These are phyloP conservation scores for Drosophila sproati DNA, from an alignment of 1,140 invertebrate species.

Conservation along the genomic window DNA sequence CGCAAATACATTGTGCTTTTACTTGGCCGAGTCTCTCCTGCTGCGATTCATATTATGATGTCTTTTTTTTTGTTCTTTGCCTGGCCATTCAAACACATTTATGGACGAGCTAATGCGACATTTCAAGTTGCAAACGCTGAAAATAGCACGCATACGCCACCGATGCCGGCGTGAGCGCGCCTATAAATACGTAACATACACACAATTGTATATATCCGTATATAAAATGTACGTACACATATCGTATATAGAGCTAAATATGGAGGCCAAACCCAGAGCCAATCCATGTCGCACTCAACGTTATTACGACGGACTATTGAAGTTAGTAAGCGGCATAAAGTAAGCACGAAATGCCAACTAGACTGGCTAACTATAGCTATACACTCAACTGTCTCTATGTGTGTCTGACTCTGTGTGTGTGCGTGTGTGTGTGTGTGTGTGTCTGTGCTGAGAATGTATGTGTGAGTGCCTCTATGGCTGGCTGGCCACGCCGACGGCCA, in stretches of 20 bases:
- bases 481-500: slow-evolving; percentile 79
- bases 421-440: slow-evolving; percentile 14
- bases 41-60: slow-evolving; percentile 24
- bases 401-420: slow-evolving; percentile 32
- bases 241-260: slow-evolving; percentile 40
- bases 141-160: slow-evolving; percentile 82
- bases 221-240: slow-evolving; percentile 8
- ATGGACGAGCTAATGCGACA: slow-evolving; percentile 59
- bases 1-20: slow-evolving; percentile 16
- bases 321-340: slow-evolving; percentile 81
- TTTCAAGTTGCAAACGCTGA: slow-evolving; percentile 59
- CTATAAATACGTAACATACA: slow-evolving; percentile 43
- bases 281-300: slow-evolving; percentile 19
- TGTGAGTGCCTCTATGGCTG: slow-evolving; percentile 72
- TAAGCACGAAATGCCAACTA: slow-evolving; percentile 82
- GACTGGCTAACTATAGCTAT: slow-evolving; percentile 65
- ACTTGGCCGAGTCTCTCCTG: slow-evolving; percentile 26
- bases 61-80: slow-evolving; percentile 32
- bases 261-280: slow-evolving; percentile 40
- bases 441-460: slow-evolving; percentile 5
- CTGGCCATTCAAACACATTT: slow-evolving; percentile 60
- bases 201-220: background rate
- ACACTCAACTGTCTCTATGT: slow-evolving; percentile 31
- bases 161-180: slow-evolving; percentile 57
- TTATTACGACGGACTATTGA: slow-evolving; percentile 32